phyloP scores from a whole-genome alignment of 2,888 invertebrate genomes.

The Dryobota labecula region DNA sequence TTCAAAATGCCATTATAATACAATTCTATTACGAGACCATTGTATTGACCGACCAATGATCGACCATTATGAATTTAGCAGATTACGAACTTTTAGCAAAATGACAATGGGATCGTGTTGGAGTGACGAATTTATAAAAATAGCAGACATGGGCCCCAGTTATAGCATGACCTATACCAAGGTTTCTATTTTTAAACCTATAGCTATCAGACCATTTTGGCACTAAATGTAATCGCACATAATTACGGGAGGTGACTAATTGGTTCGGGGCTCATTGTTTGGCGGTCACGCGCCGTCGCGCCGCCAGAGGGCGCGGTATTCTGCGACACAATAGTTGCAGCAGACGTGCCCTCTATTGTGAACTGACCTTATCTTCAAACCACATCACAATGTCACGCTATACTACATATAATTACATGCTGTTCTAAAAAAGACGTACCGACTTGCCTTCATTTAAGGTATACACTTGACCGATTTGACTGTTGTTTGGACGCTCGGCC shows the following conservation, averaged over 20 bases:
- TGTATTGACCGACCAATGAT: too few species aligned
- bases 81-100: too few species aligned
- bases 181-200: constrained; percentile 25
- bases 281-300: constrained; percentile 74
- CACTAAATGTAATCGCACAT: constrained; percentile 47
- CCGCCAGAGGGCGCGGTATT: constrained; percentile 79
- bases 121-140: too few species aligned
- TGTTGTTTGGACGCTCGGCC: constrained; percentile 35
- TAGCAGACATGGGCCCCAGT: too few species aligned
- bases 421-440: constrained; percentile 41
- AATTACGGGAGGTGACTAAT: constrained; percentile 71
- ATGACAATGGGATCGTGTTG: too few species aligned
- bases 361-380: constrained; percentile 75
- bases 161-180: constrained; percentile 41
- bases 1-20: too few species aligned
- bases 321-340: constrained; percentile 71
- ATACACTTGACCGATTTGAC: constrained; percentile 47
- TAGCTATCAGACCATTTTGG: constrained; percentile 30
- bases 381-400: constrained; percentile 67
- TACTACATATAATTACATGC: constrained; percentile 63
- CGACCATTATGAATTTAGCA: too few species aligned
- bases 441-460: constrained; percentile 26
- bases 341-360: constrained; percentile 79
- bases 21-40: too few species aligned
- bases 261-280: constrained; percentile 72